Conservation (phyloP, 2,797 vertebrate species). For the Scarus forsteni region DNA sequence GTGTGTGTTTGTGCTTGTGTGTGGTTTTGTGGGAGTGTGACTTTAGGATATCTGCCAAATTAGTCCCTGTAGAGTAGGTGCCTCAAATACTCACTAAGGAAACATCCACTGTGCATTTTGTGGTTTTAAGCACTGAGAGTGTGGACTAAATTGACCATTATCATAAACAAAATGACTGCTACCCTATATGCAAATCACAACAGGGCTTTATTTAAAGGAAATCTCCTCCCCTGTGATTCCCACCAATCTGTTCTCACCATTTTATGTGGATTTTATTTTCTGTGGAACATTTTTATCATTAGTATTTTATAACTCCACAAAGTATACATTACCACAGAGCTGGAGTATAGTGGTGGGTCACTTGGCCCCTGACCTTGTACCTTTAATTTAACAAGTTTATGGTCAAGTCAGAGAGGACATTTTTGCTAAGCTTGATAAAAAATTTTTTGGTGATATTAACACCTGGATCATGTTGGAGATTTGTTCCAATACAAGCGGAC, state of each 20-base stretch:
- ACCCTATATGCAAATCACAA: slow-evolving; percentile 6
- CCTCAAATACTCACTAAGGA: not conserved
- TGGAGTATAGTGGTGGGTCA: too few relatives aligned
- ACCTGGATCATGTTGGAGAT: too few relatives aligned
- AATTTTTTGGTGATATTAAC: too few relatives aligned
- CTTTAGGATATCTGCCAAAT: slow-evolving; percentile 19
- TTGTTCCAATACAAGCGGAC: too few relatives aligned
- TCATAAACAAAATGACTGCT: not conserved
- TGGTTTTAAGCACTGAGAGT: not conserved
- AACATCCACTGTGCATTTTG: slow-evolving; percentile 1
- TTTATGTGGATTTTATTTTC: not conserved
- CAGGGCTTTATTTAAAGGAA: not conserved
- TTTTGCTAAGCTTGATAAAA: too few relatives aligned
- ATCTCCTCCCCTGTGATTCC: not conserved
- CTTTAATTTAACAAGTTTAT: too few relatives aligned
- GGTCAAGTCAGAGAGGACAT: too few relatives aligned
- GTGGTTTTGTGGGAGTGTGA: slow-evolving; percentile 25
- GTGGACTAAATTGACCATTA: slow-evolving; percentile 13
- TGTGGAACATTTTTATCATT: too few relatives aligned
- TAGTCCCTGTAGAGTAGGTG: slow-evolving; percentile 3
- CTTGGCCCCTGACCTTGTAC: too few relatives aligned
- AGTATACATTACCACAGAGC: too few relatives aligned
- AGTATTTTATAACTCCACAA: too few relatives aligned
- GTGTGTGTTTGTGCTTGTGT: slow-evolving; percentile 26
- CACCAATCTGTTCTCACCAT: not conserved